Conservation (phyloP, 2,113 vertebrate species). For the Piaya cayana region DNA sequence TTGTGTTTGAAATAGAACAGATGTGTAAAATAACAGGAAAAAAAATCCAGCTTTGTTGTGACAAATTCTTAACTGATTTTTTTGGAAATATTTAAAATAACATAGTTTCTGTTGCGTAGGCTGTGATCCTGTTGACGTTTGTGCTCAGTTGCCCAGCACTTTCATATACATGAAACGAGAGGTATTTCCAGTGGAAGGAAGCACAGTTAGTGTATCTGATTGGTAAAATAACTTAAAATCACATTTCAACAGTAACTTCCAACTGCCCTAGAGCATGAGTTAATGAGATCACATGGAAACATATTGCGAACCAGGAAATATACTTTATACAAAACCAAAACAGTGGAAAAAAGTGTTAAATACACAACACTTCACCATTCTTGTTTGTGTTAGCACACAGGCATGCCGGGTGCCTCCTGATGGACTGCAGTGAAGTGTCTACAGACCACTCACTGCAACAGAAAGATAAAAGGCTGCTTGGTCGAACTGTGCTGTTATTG, state of each 20-base stretch:
- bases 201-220: not conserved
- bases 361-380: not conserved
- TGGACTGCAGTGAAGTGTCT: not conserved
- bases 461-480: conserved; percentile 19
- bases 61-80: conserved; percentile 2
- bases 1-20: not conserved
- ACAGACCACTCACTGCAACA: not conserved
- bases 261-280: conserved; percentile 55
- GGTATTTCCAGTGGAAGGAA: conserved; percentile 68
- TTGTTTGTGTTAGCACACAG: not conserved
- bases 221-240: conserved; percentile 49
- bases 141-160: conserved; percentile 6
- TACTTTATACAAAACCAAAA: conserved; percentile 61
- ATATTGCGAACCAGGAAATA: conserved; percentile 75
- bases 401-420: not conserved
- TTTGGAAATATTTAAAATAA: conserved; percentile 21
- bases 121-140: conserved; percentile 56
- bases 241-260: conserved; percentile 21
- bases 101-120: conserved; percentile 18
- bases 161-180: conserved; percentile 32
- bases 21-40: conserved; percentile 32
- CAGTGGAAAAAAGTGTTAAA: conserved; percentile 70
- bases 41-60: not conserved
- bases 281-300: conserved; percentile 71
- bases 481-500: not conserved